Evolutionary conservation across 2,113 vertebrate species (phyloP).

Genomic region (Turnix velox): DNA sequence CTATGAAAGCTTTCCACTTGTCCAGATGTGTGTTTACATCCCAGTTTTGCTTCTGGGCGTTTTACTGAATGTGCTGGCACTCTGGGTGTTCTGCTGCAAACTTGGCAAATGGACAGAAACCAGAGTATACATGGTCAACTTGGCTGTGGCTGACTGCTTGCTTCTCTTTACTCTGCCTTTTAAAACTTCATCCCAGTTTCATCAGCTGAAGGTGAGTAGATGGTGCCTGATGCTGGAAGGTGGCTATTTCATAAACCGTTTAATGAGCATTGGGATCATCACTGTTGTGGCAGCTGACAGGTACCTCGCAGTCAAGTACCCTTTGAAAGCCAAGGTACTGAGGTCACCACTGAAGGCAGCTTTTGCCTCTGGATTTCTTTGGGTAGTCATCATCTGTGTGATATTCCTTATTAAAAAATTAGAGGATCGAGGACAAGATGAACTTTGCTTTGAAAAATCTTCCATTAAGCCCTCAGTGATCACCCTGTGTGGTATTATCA

Average conservation of each 20-base stretch:
- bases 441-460: slow-evolving; percentile 52
- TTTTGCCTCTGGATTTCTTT: slow-evolving; percentile 56
- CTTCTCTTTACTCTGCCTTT: slow-evolving; percentile 71
- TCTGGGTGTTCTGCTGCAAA: slow-evolving; percentile 71
- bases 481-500: neutral
- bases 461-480: neutral
- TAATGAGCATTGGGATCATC: slow-evolving; percentile 60
- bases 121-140: slow-evolving; percentile 72
- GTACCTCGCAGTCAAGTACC: slow-evolving; percentile 61
- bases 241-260: slow-evolving; percentile 60
- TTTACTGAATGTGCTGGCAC: slow-evolving; percentile 55
- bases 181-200: neutral
- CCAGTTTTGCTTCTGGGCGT: slow-evolving; percentile 44
- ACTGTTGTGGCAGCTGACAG: slow-evolving; percentile 50
- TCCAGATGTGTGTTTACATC: slow-evolving; percentile 41
- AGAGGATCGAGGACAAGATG: neutral
- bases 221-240: slow-evolving; percentile 34
- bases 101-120: slow-evolving; percentile 72
- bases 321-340: slow-evolving; percentile 55
- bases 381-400: slow-evolving; percentile 11
- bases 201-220: rapidly evolving
- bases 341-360: slow-evolving; percentile 23
- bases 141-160: slow-evolving; percentile 69
- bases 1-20: neutral
- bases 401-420: neutral